These are phyloP conservation scores for Drosophila fulvimacula DNA, from an alignment of 2,888 invertebrate genomes.

Conservation along the genomic window DNA sequence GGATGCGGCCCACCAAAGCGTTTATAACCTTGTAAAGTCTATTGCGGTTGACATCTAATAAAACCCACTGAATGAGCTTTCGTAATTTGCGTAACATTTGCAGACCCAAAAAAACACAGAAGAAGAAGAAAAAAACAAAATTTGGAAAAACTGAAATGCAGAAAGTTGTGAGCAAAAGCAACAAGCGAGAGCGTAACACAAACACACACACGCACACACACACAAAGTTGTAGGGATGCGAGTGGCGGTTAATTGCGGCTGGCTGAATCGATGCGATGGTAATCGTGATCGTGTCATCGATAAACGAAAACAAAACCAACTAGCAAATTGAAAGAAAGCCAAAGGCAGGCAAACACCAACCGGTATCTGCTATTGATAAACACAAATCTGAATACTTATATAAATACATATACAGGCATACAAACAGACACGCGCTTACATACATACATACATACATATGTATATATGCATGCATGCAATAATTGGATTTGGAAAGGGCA, in stretches of 20 bases:
- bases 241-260: conserved; percentile 51
- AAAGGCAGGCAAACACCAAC: conserved; percentile 24
- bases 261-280: conserved; percentile 39
- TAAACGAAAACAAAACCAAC: conserved; percentile 51
- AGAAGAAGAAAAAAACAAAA: conserved; percentile 9
- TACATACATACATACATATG: neutral
- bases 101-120: conserved; percentile 22
- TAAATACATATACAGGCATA: conserved; percentile 6
- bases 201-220: neutral
- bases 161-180: conserved; percentile 29
- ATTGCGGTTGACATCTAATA: conserved; percentile 57
- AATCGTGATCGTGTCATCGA: conserved; percentile 67
- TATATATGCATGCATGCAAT: conserved; percentile 45
- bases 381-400: conserved; percentile 36
- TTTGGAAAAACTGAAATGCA: conserved; percentile 48
- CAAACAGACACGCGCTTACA: neutral
- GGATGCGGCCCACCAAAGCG: conserved; percentile 51
- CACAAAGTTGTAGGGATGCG: conserved; percentile 7
- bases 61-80: conserved; percentile 40
- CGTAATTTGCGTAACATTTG: conserved; percentile 73
- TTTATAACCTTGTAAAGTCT: conserved; percentile 67
- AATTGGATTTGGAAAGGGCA: conserved; percentile 68
- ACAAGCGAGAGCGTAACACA: conserved; percentile 32
- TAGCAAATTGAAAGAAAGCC: conserved; percentile 54
- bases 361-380: conserved; percentile 27